phyloP scores from a whole-genome alignment of 2,797 vertebrate genomes.

The Paedocypris micromegethes region DNA sequence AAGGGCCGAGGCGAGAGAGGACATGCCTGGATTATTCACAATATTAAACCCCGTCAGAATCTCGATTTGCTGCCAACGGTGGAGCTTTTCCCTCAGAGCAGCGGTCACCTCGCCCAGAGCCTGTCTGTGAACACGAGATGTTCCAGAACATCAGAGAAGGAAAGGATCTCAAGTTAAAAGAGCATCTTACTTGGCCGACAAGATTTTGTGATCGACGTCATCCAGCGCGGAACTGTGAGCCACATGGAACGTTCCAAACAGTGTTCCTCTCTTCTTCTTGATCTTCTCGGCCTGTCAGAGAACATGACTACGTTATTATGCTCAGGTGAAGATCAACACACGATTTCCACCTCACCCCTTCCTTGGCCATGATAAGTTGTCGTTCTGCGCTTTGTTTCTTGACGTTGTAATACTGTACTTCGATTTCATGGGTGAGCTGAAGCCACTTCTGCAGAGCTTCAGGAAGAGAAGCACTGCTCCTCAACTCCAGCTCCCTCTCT shows the following conservation, averaged over 20 bases:
- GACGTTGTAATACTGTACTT: constrained; percentile 88
- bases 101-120: constrained; percentile 87
- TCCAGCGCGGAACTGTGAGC: constrained; percentile 95
- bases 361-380: constrained; percentile 85
- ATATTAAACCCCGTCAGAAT: constrained; percentile 84
- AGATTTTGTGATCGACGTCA: constrained; percentile 94
- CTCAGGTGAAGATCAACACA: not conserved
- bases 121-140: constrained; percentile 65
- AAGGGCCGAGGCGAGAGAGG: constrained; percentile 81
- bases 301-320: constrained; percentile 32
- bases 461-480: constrained; percentile 60
- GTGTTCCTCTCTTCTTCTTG: constrained; percentile 89
- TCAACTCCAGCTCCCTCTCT: constrained; percentile 83
- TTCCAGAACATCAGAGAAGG: not conserved
- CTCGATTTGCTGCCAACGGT: constrained; percentile 95
- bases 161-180: not conserved
- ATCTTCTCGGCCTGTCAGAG: constrained; percentile 88
- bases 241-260: constrained; percentile 90
- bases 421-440: constrained; percentile 69
- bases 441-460: constrained; percentile 67
- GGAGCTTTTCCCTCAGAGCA: constrained; percentile 85
- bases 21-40: constrained; percentile 87
- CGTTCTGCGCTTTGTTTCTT: constrained; percentile 90
- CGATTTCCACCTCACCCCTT: constrained; percentile 76
- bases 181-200: constrained; percentile 81